These are phyloP conservation scores for Aphis gossypii DNA, from an alignment of 1,140 invertebrate species.

Conservation along the genomic window DNA sequence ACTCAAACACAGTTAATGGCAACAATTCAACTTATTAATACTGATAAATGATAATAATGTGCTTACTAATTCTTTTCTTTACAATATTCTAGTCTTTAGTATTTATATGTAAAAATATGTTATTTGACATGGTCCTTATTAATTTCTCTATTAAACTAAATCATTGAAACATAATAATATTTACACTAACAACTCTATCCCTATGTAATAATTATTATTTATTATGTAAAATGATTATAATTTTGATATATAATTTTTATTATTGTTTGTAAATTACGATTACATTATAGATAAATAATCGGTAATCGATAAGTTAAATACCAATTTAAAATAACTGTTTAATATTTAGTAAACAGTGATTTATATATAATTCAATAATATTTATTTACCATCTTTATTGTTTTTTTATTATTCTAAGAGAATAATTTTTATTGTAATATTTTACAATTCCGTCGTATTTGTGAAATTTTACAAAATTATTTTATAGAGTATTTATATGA, in stretches of 20 bases:
- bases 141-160: background rate
- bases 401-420: background rate
- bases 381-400: background rate
- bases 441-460: background rate
- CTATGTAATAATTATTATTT: slow-evolving; percentile 20
- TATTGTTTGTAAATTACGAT: background rate
- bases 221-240: background rate
- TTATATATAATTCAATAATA: background rate
- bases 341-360: background rate
- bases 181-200: background rate
- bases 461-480: background rate
- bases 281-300: background rate
- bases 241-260: slow-evolving; percentile 26
- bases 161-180: slow-evolving; percentile 16
- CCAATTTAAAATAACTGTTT: background rate
- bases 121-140: background rate
- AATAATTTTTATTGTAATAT: slow-evolving; percentile 3
- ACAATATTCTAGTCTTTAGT: slow-evolving; percentile 45
- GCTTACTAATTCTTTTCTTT: slow-evolving; percentile 32
- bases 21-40: slow-evolving; percentile 56
- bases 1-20: slow-evolving; percentile 65
- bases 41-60: background rate
- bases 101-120: slow-evolving; percentile 24
- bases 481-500: background rate
- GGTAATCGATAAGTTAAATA: background rate